Percentiles rank a stretch among this genome's conserved stretches.
These are phyloP conservation scores for Pheosia gnoma DNA, from an alignment of 2,888 invertebrate species.

Conservation along the genomic window DNA sequence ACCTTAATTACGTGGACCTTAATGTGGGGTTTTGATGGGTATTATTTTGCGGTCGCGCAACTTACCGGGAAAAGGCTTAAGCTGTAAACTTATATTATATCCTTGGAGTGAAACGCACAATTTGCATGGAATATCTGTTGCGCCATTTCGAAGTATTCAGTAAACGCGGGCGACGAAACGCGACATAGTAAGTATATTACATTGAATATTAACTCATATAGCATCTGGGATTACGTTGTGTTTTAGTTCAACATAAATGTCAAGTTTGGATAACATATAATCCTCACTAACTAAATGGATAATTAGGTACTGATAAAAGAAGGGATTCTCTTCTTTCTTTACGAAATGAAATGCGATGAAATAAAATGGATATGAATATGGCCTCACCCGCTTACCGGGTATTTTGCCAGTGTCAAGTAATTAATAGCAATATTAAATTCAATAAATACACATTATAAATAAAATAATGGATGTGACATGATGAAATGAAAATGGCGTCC, in stretches of 20 bases:
- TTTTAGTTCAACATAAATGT: neutral
- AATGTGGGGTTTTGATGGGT: conserved; percentile 53
- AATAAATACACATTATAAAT: too few relatives aligned
- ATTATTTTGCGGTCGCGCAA: conserved; percentile 51
- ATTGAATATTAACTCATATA: neutral
- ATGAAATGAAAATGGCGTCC: too few relatives aligned
- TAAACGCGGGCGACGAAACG: conserved; percentile 3
- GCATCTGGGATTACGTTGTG: neutral
- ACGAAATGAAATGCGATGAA: too few relatives aligned
- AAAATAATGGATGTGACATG: too few relatives aligned
- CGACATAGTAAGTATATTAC: conserved; percentile 1
- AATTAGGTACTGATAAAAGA: too few relatives aligned
- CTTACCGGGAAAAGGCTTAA: conserved; percentile 36
- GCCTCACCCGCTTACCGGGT: too few relatives aligned
- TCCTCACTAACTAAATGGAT: neutral
- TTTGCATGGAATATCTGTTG: conserved; percentile 12
- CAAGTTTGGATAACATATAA: neutral
- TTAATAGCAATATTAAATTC: too few relatives aligned
- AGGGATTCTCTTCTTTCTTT: too few relatives aligned
- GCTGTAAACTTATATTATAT: conserved; percentile 20
- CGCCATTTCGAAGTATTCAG: conserved; percentile 3
- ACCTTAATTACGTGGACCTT: conserved; percentile 49
- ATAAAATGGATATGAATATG: too few relatives aligned
- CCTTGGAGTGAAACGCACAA: conserved; percentile 11
- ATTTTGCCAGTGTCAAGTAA: too few relatives aligned